phyloP scores from a whole-genome alignment of 2,888 invertebrate species.

The Erebia palarica region DNA sequence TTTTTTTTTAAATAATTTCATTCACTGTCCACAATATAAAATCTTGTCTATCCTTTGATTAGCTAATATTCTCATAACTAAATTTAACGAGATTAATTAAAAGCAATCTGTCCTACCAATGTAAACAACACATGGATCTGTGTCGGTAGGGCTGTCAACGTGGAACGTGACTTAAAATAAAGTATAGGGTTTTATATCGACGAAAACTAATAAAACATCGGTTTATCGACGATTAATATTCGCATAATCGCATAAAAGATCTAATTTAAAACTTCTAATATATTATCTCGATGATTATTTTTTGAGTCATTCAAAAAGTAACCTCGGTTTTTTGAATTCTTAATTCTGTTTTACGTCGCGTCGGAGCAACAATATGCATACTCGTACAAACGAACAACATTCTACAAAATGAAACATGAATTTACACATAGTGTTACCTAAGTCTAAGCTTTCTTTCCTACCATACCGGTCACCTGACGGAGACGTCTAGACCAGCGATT shows the following conservation, averaged over 20 bases:
- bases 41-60: neutral
- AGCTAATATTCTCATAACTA: neutral
- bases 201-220: neutral
- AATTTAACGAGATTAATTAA: neutral
- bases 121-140: slow-evolving; percentile 5
- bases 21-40: neutral
- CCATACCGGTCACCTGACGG: no score
- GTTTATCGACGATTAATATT: neutral
- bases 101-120: neutral
- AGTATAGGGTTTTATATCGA: neutral
- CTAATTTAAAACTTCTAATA: no score
- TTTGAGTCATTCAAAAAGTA: no score
- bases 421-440: no score
- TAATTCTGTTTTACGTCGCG: no score
- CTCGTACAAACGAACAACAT: no score
- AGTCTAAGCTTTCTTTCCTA: no score
- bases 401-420: no score
- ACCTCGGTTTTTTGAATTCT: no score
- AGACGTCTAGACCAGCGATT: no score
- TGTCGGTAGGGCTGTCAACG: neutral
- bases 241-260: neutral
- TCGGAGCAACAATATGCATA: no score
- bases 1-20: no score
- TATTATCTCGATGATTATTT: neutral
- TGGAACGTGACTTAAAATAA: neutral